Base-by-base conservation (phyloP, 1,140 invertebrate species). In the Macrobrachium nipponense region DNA sequence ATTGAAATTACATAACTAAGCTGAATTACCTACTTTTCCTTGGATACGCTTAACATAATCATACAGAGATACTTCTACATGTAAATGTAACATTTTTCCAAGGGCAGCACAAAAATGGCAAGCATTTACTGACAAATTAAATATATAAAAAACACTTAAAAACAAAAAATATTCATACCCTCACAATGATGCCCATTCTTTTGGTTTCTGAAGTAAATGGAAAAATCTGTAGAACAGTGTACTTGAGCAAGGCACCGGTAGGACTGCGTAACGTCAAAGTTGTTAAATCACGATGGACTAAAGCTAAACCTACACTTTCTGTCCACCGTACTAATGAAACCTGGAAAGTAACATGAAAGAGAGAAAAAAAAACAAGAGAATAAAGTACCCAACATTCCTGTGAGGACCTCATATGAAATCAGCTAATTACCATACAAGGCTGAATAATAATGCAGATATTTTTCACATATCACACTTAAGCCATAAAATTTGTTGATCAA, bases 141-240 rank as follows among this genome's bases (percentile, higher is more conserved):
- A 36, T 2, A 36, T 36, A 2, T 36, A 2, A 36, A 51, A 51
- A 51, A 51, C 0, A 51, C 27, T 84, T 23, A 85, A 44, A 75
- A 18, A 5, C 62, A 20, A 20, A 88, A 10, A 27, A 43, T 8
- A 17, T 58, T n/a, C 78, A 82, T 90, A 96, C 96, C 93, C 95
- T 96, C 0, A 99, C 95, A 91, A 99, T 99, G 82, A 99, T 99
- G 18, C 98, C 98, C 98, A 99, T 99, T 90, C 98, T 93, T 92
- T 99, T 99, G 8, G 95, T 96, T 92, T 99, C 98, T 44, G 98
- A 99, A 8, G 97, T 99, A 90, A 99, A 99, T 7, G 98, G 98
- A 91, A 99, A 99, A 79, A 98, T 94, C 87, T 99, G 97, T 8
- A 99, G 92, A 88, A 99, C 99, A 61, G 94, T 94, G 91, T 96